phyloP scores from a whole-genome alignment of 2,797 vertebrate species.

The Siniperca undulata region DNA sequence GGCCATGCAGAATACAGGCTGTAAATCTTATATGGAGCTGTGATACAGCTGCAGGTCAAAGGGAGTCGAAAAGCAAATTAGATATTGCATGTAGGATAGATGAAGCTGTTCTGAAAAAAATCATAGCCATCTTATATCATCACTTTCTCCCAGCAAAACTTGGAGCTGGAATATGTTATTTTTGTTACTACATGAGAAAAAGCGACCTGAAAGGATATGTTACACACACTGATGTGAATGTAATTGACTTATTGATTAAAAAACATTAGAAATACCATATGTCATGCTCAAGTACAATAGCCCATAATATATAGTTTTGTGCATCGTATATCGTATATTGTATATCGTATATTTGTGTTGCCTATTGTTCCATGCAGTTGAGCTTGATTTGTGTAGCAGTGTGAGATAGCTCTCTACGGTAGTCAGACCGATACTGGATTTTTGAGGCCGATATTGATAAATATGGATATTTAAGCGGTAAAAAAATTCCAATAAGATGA shows the following conservation, averaged over 20 bases:
- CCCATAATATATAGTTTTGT: not conserved
- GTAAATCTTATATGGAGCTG: constrained; percentile 16
- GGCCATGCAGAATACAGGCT: constrained; percentile 8
- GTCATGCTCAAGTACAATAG: not conserved
- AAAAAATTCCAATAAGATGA: not conserved
- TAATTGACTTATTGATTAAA: constrained; percentile 10
- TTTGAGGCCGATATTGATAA: too few relatives aligned
- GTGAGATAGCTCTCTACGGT: not conserved
- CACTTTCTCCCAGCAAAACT: constrained; percentile 5
- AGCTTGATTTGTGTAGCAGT: not conserved
- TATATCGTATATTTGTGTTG: not conserved
- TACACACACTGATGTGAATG: not conserved
- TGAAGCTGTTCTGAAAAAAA: constrained; percentile 7
- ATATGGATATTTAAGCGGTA: not conserved
- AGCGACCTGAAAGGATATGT: not conserved
- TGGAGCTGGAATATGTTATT: constrained; percentile 1
- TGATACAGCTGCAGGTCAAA: constrained; percentile 40
- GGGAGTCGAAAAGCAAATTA: constrained; percentile 20
- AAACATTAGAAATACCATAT: not conserved
- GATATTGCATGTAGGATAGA: constrained; percentile 9
- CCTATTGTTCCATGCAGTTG: not conserved
- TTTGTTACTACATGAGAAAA: not conserved
- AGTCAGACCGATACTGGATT: not conserved
- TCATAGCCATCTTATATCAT: not conserved
- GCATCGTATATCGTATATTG: not conserved